Base-by-base conservation (phyloP, 2,113 vertebrate genomes). In the Dipodomys ordii region DNA sequence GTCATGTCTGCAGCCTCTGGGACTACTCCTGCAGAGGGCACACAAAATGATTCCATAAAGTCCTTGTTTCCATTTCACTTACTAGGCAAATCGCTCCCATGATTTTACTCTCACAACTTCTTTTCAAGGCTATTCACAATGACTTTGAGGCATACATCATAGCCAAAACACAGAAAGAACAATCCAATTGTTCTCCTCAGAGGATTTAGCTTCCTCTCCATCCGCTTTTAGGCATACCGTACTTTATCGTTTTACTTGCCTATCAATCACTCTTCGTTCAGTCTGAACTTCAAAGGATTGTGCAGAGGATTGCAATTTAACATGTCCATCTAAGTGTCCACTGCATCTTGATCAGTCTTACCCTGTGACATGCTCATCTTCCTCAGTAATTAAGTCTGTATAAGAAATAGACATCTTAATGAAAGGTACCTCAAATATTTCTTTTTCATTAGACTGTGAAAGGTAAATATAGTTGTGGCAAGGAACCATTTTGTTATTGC, bases 81-180 rank as follows among this genome's bases (percentile, higher is more conserved):
- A 74, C 60, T 83, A 68, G 64, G 2, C 32, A 83, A 44, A 86
- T 18, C 74, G 12, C 1, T 53, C 30, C 10, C 18, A 19, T 49
- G 22, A 76, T 53, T 84, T 83, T 86, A 7, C 5, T 86, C 27
- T 69, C 6, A 6, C 65, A 76, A n/a, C 32, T 57, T 92, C 25
- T 82, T 49, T 90, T 90, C 72, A 87, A 28, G 46, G 32, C 7
- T 93, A 87, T 32, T 35, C 25, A 79, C 30, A 83, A 76, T 62
- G 28, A 83, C 88, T 72, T 79, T 82, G 57, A 89, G 35, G 5
- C 30, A 82, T 1, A 28, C 4, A 30, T 87, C 18, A 46, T 73
- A 83, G 46, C 35, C 25, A 88, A 79, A 86, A 18, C 53, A 78
- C 10, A 79, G 10, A 32, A 80, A 74, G 69, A 83, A 65, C 0